phyloP scores from a whole-genome alignment of 2,113 vertebrate genomes.

The Tympanuchus pallidicinctus region DNA sequence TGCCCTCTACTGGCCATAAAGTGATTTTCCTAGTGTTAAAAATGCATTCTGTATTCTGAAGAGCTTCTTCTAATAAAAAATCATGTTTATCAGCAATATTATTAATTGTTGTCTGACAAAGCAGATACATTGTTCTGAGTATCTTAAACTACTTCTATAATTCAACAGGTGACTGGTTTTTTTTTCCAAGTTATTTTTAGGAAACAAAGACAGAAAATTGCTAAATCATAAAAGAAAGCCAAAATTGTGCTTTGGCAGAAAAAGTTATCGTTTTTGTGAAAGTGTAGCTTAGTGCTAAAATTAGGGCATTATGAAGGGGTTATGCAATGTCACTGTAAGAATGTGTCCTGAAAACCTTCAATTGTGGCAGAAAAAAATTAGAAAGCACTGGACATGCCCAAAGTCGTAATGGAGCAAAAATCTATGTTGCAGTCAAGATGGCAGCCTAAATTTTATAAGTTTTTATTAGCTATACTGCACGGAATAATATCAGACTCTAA shows the following conservation, averaged over 20 bases:
- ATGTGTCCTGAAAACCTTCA: accelerated
- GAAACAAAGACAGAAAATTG: background rate
- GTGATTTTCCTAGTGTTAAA: background rate
- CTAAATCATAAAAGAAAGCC: background rate
- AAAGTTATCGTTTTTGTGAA: background rate
- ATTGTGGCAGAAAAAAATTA: background rate
- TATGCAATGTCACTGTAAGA: background rate
- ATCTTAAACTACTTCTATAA: background rate
- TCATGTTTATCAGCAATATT: accelerated
- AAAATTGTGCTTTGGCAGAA: background rate
- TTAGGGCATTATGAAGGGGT: background rate
- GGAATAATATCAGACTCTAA: background rate
- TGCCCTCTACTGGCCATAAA: slow-evolving; percentile 29
- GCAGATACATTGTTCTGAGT: background rate
- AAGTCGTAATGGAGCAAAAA: background rate
- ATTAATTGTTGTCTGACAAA: background rate
- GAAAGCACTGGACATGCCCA: background rate
- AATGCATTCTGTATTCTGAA: accelerated
- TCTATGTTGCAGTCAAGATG: background rate
- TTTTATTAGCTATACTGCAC: background rate
- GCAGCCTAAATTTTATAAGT: background rate
- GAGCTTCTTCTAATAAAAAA: background rate
- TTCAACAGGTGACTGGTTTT: accelerated
- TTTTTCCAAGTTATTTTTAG: background rate
- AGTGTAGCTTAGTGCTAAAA: background rate